Base-by-base conservation (phyloP, 1,140 invertebrate species). In the Globodera rostochiensis region DNA sequence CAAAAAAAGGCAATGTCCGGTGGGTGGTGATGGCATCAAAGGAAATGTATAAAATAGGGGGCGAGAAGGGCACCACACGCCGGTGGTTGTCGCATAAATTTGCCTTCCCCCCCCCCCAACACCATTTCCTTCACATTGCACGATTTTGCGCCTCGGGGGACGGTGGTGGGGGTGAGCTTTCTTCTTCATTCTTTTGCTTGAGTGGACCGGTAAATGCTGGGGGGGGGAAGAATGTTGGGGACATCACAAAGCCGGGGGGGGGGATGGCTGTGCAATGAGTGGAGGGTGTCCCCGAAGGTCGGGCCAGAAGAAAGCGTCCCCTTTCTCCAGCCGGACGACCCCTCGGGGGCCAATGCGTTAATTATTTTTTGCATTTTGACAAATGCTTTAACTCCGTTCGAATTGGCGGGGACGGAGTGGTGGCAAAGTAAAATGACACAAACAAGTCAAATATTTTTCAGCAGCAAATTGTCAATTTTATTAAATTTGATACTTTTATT, bases 11-110 rank as follows among this genome's bases (percentile, higher is more conserved):
- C 57, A 4, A 60, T 60, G 57, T 19, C 57, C 57, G 0, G 9
- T 60, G 57, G 57, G 50, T 50, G 50, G 50, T 11, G 25, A 50
- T 3, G 50, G 50, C 50, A 50, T 50, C 1, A 50, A 60, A 60
- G 57, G 13, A 60, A 60, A 60, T 60, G 57, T 60, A 19, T 60
- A 60, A 15, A 60, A 60, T 15, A 9, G 57, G 57, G 9, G 57
- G 57, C 9, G 9, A 19, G 57, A 13, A 60, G 11, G 57, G 57
- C 57, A 60, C 25, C 57, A 60, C 57, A 15, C 57, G 15, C 57
- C 57, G 57, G 57, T 60, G 57, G 57, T 60, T 60, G 57, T 60
- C 57, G 57, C 57, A 60, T 60, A 60, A 60, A 60, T 60, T 60
- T 60, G 57, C 57, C 57, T 60, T 15, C 15, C 57, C 6, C 57